Percentiles rank a stretch among this genome's conserved stretches.
These are phyloP conservation scores for Onychomys torridus DNA, from an alignment of 2,797 vertebrate species.

Conservation along the genomic window DNA sequence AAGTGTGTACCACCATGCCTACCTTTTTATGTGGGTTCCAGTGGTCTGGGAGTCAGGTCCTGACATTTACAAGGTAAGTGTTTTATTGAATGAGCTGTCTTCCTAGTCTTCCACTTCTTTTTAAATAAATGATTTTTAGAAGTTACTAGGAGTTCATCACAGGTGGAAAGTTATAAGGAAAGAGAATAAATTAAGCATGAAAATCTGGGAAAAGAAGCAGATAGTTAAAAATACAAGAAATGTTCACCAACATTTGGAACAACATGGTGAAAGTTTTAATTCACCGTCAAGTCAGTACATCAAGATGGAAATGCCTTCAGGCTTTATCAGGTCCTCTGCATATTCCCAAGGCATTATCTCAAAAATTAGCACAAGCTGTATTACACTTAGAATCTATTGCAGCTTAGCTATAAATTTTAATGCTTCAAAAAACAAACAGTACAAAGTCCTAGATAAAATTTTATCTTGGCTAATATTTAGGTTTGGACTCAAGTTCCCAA, in stretches of 20 bases:
- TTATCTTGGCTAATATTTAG: slow-evolving; percentile 75
- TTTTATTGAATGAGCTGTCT: neutral
- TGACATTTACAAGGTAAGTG: neutral
- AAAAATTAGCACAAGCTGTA: slow-evolving; percentile 64
- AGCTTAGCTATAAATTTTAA: slow-evolving; percentile 68
- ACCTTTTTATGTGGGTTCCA: neutral
- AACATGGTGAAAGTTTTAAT: slow-evolving; percentile 39
- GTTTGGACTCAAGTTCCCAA: slow-evolving; percentile 59
- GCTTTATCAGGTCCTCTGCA: slow-evolving; percentile 68
- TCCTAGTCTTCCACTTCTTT: neutral
- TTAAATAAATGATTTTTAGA: slow-evolving; percentile 13
- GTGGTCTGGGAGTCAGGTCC: neutral
- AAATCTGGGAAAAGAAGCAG: neutral
- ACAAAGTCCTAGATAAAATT: slow-evolving; percentile 68
- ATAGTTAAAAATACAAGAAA: slow-evolving; percentile 8
- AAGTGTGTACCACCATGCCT: too few relatives aligned
- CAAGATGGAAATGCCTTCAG: slow-evolving; percentile 60
- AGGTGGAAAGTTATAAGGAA: slow-evolving; percentile 9
- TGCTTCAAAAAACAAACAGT: slow-evolving; percentile 75
- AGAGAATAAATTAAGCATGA: slow-evolving; percentile 30
- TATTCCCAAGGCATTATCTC: slow-evolving; percentile 60
- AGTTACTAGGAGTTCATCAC: neutral
- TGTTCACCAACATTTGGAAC: neutral
- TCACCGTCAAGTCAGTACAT: slow-evolving; percentile 36
- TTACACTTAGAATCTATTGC: slow-evolving; percentile 30